These are phyloP conservation scores for Nemotelus pantherinus DNA, from an alignment of 2,888 invertebrate genomes.

Conservation along the genomic window DNA sequence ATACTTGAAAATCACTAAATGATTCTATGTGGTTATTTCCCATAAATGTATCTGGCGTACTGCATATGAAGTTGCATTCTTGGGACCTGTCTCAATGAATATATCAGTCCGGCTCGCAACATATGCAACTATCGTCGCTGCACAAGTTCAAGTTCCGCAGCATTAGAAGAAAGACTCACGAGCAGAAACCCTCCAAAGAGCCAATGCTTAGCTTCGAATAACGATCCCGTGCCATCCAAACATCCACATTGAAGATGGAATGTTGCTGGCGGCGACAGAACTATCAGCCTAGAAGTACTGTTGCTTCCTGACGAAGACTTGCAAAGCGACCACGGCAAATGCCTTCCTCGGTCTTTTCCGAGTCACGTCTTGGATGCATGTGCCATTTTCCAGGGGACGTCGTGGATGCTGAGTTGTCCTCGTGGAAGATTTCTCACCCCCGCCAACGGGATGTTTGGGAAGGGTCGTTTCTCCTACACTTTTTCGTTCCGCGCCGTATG, in stretches of 20 bases:
- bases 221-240: too few species aligned
- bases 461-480: constrained; percentile 33
- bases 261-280: constrained; percentile 6
- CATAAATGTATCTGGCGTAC: too few species aligned
- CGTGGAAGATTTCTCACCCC: constrained; percentile 20
- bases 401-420: constrained; percentile 22
- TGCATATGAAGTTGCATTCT: too few species aligned
- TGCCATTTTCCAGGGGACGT: constrained; percentile 9
- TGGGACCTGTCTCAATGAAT: constrained; percentile 18
- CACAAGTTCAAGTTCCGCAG: background rate
- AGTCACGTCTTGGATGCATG: constrained; percentile 19
- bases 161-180: background rate
- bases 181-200: background rate
- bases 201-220: constrained; percentile 1
- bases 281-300: constrained; percentile 8
- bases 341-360: background rate
- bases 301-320: constrained; percentile 24
- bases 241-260: constrained; percentile 9
- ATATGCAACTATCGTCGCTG: constrained; percentile 17
- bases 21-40: too few species aligned
- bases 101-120: constrained; percentile 11
- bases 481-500: too few species aligned
- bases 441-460: constrained; percentile 14
- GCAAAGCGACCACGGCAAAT: background rate
- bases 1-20: too few species aligned